Evolutionary conservation across 2,888 invertebrate species (phyloP), one percentile per base, ranked within the genome.

Genomic region (Reticulitermes lucifugus): DNA sequence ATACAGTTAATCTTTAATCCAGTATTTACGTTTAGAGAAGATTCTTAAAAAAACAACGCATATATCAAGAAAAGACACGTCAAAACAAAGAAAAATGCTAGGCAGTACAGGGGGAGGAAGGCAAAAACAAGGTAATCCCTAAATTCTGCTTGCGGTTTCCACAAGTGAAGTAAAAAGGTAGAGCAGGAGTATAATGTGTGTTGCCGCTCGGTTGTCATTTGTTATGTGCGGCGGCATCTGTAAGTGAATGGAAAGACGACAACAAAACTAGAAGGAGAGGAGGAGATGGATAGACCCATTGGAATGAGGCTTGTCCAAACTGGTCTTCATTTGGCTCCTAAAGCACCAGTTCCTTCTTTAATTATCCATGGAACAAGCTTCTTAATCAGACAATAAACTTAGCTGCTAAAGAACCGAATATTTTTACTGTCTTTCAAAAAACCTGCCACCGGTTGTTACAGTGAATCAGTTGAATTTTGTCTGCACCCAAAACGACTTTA

Each of bases 201-300:
- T 77, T 46, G 51, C 43, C 51, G 51, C 22, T 51, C 79, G 29
- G 46, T 79, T 79, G 79, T 79, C 79, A 79, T 79, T 79, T 79
- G 55, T 79, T 79, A 25, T 25, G 79, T 25, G 29, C 14, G 51
- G 79, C 46, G 46, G 46, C 79, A 43, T 79, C n/a, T 46, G 25
- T 79, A 55, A 65, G 65, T 65, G 65, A 65, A 65, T 25, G 65
- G 65, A 2, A 65, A 65, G 65, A 65, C 25, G 65, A 65, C 65
- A 65, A 65, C 65, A 65, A 65, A 65, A 65, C 12, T 10, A 65
- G 65, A 65, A 25, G 7, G 25, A 25, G 25, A 12, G 1, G 25
- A n/a, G 6, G 25, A 65, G 65, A 65, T 65, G 65, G 65, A 65
- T 65, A 65, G 65, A n/a, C n/a, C n/a, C 65, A 65, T n/a, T 65